Percentiles rank a stretch among this genome's conserved stretches.
Evolutionary conservation across 2,888 invertebrate genomes (phyloP).

Genomic region (Nebria salina): DNA sequence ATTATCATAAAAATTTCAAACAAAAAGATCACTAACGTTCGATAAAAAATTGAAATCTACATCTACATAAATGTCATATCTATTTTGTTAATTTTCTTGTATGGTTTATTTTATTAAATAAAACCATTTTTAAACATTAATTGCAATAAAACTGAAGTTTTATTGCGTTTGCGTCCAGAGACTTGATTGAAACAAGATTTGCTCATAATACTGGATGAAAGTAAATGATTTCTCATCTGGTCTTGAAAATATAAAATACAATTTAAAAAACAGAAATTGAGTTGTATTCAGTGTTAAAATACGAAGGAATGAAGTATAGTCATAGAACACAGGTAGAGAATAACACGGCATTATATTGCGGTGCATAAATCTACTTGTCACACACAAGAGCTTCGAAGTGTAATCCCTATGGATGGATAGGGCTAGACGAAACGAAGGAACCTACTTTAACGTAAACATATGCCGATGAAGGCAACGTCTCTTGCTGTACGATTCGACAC

Average conservation of each 20-base stretch:
- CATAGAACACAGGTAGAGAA: constrained; percentile 12
- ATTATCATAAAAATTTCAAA: too few species aligned
- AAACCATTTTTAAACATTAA: too few species aligned
- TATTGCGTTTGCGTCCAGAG: too few species aligned
- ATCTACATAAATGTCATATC: too few species aligned
- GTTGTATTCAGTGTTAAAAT: neutral
- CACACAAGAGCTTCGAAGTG: constrained; percentile 53
- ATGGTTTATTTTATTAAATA: too few species aligned
- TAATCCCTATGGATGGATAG: constrained; percentile 58
- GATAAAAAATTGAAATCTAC: too few species aligned
- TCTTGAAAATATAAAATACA: neutral
- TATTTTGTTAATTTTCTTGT: too few species aligned
- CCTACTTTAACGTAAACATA: constrained; percentile 11
- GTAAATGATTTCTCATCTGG: neutral
- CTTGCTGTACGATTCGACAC: neutral
- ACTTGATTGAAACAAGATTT: too few species aligned
- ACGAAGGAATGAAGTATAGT: neutral
- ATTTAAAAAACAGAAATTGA: neutral
- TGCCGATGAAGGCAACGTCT: constrained; percentile 4
- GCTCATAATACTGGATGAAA: too few species aligned
- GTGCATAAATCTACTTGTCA: constrained; percentile 62
- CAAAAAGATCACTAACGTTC: too few species aligned
- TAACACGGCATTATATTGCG: constrained; percentile 34
- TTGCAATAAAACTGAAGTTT: too few species aligned
- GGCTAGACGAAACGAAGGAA: neutral